A percentile compares a stretch with the other conserved stretches of the same genome.
These are phyloP conservation scores for Phacellophora camtschatica DNA, from an alignment of 30 jellyfish, hydroid and myxozoan species.

Conservation along the genomic window DNA sequence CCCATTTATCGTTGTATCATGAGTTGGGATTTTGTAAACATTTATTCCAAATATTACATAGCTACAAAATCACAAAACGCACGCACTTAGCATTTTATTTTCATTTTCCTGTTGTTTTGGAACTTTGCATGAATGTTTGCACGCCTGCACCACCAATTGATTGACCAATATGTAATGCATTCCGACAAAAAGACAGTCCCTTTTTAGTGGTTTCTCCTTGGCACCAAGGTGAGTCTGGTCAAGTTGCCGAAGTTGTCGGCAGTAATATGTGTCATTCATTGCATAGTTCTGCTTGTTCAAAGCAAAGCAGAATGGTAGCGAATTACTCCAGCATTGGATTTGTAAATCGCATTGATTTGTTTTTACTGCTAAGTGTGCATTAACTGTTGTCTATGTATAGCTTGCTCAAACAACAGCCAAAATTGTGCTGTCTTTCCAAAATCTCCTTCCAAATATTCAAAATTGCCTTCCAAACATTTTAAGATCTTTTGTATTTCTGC, in stretches of 20 bases:
- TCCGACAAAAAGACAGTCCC: conserved; percentile 26
- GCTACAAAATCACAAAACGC: background rate
- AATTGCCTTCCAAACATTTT: background rate
- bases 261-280: background rate
- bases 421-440: background rate
- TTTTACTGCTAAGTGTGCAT: background rate
- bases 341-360: background rate
- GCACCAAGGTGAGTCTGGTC: conserved; percentile 28
- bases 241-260: background rate
- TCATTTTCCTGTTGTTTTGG: conserved; percentile 17
- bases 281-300: conserved; percentile 14
- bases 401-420: background rate
- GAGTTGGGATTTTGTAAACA: too few relatives aligned
- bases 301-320: background rate
- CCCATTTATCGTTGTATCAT: too few relatives aligned
- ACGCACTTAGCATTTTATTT: too few relatives aligned
- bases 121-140: conserved; percentile 29
- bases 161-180: background rate
- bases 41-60: background rate
- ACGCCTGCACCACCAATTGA: conserved; percentile 37
- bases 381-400: background rate
- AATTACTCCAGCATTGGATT: background rate
- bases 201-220: background rate
- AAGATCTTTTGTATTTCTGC: too few relatives aligned
- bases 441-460: background rate